Percentiles rank a stretch among this genome's conserved stretches.
Evolutionary conservation across 2,797 vertebrate species (phyloP).

Genomic region (Acanthopagrus latus): DNA sequence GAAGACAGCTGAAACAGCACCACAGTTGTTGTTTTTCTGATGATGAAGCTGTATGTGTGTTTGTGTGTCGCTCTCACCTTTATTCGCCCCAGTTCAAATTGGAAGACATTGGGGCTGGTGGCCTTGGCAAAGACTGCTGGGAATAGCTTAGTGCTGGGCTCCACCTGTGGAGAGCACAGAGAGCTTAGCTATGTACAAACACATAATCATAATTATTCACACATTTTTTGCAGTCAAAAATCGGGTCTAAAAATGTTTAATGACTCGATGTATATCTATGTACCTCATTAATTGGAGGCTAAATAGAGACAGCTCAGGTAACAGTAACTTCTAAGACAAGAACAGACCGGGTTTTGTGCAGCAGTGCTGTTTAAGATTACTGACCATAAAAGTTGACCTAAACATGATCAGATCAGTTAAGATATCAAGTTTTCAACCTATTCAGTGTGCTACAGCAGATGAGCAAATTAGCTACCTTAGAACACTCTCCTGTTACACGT

Average conservation of each 20-base stretch:
- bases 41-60: neutral
- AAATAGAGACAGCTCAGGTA: neutral
- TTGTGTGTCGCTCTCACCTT: slow-evolving; percentile 85
- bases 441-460: neutral
- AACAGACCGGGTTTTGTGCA: neutral
- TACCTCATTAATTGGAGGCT: neutral
- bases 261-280: neutral
- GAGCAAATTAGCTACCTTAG: too few species aligned
- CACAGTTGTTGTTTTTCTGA: neutral
- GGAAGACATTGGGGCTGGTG: slow-evolving; percentile 95
- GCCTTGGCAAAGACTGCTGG: slow-evolving; percentile 97
- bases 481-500: neutral
- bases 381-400: neutral
- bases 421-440: neutral
- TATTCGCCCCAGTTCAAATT: slow-evolving; percentile 94
- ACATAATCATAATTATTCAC: neutral
- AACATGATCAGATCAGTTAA: neutral
- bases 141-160: slow-evolving; percentile 96
- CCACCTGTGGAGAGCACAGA: slow-evolving; percentile 85
- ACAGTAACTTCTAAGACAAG: too few species aligned
- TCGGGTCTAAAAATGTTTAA: neutral
- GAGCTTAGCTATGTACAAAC: too few species aligned
- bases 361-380: neutral
- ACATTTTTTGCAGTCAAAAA: neutral
- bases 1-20: neutral